Conservation (phyloP, 2,797 vertebrate genomes). For the Coccyzus lansbergi region DNA sequence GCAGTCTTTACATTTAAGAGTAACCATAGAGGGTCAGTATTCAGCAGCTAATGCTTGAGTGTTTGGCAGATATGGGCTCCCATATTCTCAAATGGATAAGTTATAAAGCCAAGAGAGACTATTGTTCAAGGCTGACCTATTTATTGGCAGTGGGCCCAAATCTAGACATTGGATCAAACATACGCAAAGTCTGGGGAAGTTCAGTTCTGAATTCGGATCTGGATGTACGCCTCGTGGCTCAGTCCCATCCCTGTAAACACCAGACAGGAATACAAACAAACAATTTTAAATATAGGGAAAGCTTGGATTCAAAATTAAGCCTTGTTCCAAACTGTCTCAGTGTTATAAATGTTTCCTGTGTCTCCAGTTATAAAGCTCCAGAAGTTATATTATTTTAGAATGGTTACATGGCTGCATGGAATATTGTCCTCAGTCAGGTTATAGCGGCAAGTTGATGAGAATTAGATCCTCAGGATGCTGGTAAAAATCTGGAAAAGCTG, state of each 20-base stretch:
- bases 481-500: conserved; percentile 25
- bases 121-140: not conserved
- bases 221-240: not conserved
- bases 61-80: not conserved
- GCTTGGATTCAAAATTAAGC: not conserved
- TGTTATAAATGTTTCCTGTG: not conserved
- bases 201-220: not conserved
- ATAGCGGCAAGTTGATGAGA: not conserved
- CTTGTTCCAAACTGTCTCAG: not conserved
- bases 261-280: not conserved
- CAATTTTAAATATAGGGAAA: not conserved
- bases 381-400: not conserved
- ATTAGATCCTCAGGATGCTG: not conserved
- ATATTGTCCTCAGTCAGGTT: not conserved
- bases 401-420: not conserved
- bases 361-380: not conserved
- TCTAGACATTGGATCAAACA: not conserved
- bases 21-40: not conserved
- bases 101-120: not conserved
- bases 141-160: not conserved
- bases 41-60: not conserved
- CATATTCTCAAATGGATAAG: not conserved
- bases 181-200: not conserved
- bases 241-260: not conserved
- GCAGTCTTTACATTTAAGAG: not conserved